Percentiles rank a stretch among this genome's conserved stretches.
Evolutionary conservation across 2,888 invertebrate species (phyloP).

Genomic region (Merodon equestris): DNA sequence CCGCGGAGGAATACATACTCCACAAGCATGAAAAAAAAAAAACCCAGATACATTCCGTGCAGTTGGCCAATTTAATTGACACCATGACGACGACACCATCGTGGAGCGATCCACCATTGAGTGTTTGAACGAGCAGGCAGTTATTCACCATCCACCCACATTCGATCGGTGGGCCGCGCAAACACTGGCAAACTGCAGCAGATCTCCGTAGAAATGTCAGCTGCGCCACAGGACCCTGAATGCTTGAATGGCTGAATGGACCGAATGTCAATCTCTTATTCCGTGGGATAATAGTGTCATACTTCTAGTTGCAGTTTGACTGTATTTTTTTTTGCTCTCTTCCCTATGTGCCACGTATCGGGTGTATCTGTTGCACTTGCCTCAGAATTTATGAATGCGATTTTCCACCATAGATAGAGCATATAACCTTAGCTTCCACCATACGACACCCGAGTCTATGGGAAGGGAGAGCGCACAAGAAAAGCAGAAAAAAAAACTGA

Average conservation of each 20-base stretch:
- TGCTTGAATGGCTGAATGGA: conserved; percentile 26
- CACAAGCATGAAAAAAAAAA: conserved; percentile 10
- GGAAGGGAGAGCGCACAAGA: conserved; percentile 25
- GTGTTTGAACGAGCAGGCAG: conserved; percentile 11
- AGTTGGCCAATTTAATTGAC: conserved; percentile 69
- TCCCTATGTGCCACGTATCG: not conserved
- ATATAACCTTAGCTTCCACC: conserved; percentile 41
- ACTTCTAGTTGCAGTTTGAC: conserved; percentile 23
- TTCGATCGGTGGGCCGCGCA: conserved; percentile 52
- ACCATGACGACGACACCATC: conserved; percentile 61
- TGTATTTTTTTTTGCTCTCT: conserved; percentile 10
- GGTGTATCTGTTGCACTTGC: conserved; percentile 62
- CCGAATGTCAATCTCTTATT: conserved; percentile 55
- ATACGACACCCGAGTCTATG: conserved; percentile 25
- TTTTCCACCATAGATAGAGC: conserved; percentile 41
- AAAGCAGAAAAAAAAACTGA: conserved; percentile 10
- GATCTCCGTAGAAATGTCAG: conserved; percentile 62
- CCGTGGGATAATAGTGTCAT: conserved; percentile 60
- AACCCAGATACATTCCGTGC: conserved; percentile 50
- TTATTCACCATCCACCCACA: conserved; percentile 56
- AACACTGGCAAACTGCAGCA: conserved; percentile 34
- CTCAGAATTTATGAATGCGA: conserved; percentile 62
- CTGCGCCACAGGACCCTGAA: conserved; percentile 48
- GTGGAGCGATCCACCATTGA: conserved; percentile 52
- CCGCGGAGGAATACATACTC: conserved; percentile 43